Evolutionary conservation across 2,888 invertebrate species (phyloP), one percentile per base, ranked within the genome.

Genomic region (Epicampocera succincta): DNA sequence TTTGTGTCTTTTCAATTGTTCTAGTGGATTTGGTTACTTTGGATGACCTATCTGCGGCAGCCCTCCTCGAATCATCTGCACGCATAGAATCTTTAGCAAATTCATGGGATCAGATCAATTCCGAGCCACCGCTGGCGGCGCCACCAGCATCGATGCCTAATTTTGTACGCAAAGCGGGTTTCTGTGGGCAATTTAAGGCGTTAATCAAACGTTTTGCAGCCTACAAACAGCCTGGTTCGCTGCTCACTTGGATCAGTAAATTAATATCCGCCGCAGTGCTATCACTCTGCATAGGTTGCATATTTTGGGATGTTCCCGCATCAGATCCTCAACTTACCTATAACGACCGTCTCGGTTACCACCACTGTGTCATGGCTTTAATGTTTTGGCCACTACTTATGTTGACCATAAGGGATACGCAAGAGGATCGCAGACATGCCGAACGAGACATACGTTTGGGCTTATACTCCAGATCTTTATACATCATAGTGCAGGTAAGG

Each of bases 61-160:
- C 98, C 25, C 96, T 98, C 95, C 91, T 97, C 72, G 98, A 98
- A 91, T 98, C 98, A 0, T 97, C 97, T 9, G 97, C 97, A 80
- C 93, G 98, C 85, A 97, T 98, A 85, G 97, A 97, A 87, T 96
- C 97, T 81, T 91, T 98, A 48, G 96, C 96, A 2, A 96, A 96
- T 85, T 93, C 97, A 72, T 91, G 91, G 91, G 91, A 91, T 84
- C 91, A 91, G 86, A 88, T 91, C 19, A 91, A 91, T 54, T 89
- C 80, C 87, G 93, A 86, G 91, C 93, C 85, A 88, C 93, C 84
- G 42, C 85, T 90, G 19, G 91, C 90, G 2, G 97, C 97, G 1
- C 95, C 97, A 46, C 97, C 97, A 0, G 94, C 96, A 6, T 93
- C 95, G 1, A 91, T 96, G 52, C 94, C 95, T 0, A 93, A 95